phyloP scores from a whole-genome alignment of 2,797 vertebrate genomes.

The Rhinella marina region DNA sequence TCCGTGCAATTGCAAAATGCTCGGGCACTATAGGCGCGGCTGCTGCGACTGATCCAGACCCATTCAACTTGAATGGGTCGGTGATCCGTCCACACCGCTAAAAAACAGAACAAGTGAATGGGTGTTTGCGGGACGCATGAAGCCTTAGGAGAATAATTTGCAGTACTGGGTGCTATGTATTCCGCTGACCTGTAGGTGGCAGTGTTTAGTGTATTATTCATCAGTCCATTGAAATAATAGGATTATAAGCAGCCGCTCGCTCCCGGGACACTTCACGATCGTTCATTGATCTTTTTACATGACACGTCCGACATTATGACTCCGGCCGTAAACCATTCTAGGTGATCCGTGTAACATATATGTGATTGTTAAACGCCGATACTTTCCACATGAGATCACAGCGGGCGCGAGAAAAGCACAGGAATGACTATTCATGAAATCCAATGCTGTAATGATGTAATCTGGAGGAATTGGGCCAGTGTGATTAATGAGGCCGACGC shows the following conservation, averaged over 20 bases:
- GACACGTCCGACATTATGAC: background rate
- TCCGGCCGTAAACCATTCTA: background rate
- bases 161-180: background rate
- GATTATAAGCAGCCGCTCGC: background rate
- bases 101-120: no score
- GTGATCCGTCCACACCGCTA: no score
- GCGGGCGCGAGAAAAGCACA: background rate
- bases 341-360: background rate
- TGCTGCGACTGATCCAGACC: no score
- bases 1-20: no score
- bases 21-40: no score
- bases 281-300: background rate
- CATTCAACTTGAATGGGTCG: no score
- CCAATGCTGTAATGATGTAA: constrained; percentile 15
- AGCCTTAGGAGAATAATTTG: background rate
- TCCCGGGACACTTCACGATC: background rate
- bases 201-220: background rate
- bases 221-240: background rate
- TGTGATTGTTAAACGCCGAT: background rate
- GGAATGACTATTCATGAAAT: constrained; percentile 12
- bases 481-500: constrained; percentile 30
- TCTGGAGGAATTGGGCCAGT: constrained; percentile 37
- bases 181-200: constrained; percentile 3
- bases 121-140: no score
- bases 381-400: constrained; percentile 8